A percentile compares a stretch with the other conserved stretches of the same genome.
Conservation (phyloP, 1,140 invertebrate species). For the Lerema accius region DNA sequence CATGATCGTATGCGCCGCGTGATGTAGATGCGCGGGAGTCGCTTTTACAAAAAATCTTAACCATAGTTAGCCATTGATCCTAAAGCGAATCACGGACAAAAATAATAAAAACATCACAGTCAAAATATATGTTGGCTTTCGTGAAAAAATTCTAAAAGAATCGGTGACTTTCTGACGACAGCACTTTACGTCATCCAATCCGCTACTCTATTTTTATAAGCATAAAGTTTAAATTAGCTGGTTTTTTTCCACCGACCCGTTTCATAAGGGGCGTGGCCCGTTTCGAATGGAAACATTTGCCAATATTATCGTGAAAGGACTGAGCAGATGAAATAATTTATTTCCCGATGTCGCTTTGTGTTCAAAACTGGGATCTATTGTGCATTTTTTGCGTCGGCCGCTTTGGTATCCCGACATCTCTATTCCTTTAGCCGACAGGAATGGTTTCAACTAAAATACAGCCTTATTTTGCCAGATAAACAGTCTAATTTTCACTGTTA, state of each 20-base stretch:
- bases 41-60: constrained; percentile 64
- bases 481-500: constrained; percentile 6
- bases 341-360: constrained; percentile 78
- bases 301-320: constrained; percentile 82
- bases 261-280: constrained; percentile 72
- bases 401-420: constrained; percentile 73
- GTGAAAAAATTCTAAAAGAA: constrained; percentile 72
- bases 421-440: constrained; percentile 71
- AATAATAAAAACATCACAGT: constrained; percentile 82
- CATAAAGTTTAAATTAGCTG: constrained; percentile 25
- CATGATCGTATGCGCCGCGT: constrained; percentile 44
- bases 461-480: constrained; percentile 35
- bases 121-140: constrained; percentile 79
- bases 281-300: constrained; percentile 81
- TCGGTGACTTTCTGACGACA: constrained; percentile 71
- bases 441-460: constrained; percentile 39
- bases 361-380: constrained; percentile 75
- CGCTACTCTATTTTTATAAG: constrained; percentile 27
- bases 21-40: constrained; percentile 55
- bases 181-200: no score
- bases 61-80: constrained; percentile 65
- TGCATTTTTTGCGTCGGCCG: constrained; percentile 74
- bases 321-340: constrained; percentile 82
- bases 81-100: constrained; percentile 74
- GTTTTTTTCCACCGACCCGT: constrained; percentile 50